Conservation (phyloP, 2,113 vertebrate genomes). For the Platysteira castanea region DNA sequence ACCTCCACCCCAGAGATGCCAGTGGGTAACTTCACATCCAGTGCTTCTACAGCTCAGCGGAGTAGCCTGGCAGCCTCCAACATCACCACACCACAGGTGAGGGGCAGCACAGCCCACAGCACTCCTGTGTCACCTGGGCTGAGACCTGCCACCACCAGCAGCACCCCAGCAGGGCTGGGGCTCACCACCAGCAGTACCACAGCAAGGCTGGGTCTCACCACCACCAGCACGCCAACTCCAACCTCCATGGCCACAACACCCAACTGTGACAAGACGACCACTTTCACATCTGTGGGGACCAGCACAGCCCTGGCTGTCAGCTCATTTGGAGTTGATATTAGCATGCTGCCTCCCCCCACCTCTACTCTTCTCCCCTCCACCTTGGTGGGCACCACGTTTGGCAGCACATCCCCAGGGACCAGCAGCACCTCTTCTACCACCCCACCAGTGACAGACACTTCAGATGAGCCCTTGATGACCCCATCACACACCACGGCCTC, state of each 20-base stretch:
- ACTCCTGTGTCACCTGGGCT: neutral
- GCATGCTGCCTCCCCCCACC: rapidly evolving
- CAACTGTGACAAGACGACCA: rapidly evolving
- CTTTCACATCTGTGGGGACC: neutral
- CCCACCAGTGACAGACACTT: neutral
- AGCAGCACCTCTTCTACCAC: neutral
- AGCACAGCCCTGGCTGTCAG: neutral
- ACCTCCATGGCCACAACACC: rapidly evolving
- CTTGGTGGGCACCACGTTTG: rapidly evolving
- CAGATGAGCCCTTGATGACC: rapidly evolving
- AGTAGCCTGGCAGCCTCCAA: neutral
- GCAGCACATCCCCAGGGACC: neutral
- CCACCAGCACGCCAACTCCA: neutral
- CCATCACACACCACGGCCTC: neutral
- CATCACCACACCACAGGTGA: neutral
- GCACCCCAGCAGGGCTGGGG: rapidly evolving
- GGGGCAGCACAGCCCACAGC: neutral
- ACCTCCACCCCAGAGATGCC: neutral
- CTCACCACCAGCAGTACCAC: neutral
- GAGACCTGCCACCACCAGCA: neutral
- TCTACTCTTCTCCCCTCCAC: neutral
- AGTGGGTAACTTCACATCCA: neutral
- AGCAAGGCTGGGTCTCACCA: neutral
- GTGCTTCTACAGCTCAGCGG: rapidly evolving
- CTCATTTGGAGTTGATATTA: neutral